These are phyloP conservation scores for Myotis lucifugus DNA, from an alignment of 2,113 vertebrate species.

Conservation along the genomic window DNA sequence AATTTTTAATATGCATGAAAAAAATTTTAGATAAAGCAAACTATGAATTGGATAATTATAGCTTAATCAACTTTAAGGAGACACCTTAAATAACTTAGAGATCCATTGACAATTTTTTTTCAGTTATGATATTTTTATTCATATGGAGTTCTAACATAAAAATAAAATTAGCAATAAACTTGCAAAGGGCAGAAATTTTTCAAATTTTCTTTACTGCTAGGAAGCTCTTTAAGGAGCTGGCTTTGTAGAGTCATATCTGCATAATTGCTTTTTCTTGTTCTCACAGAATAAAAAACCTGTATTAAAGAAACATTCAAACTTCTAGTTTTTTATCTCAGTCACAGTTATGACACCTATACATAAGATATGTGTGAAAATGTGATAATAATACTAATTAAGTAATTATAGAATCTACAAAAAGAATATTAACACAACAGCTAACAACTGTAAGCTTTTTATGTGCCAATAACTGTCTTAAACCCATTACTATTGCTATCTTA, in stretches of 20 bases:
- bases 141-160: not conserved
- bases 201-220: not conserved
- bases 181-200: not conserved
- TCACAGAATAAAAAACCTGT: not conserved
- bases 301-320: not conserved
- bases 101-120: not conserved
- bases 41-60: not conserved
- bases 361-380: not conserved
- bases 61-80: not conserved
- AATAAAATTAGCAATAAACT: not conserved
- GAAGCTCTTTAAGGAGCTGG: not conserved
- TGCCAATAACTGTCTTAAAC: not conserved
- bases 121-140: not conserved
- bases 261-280: not conserved
- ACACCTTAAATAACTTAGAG: not conserved
- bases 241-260: not conserved
- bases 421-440: not conserved
- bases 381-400: slow-evolving; percentile 8
- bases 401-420: not conserved
- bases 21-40: not conserved
- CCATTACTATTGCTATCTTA: not conserved
- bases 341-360: not conserved
- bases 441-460: not conserved
- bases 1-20: not conserved
- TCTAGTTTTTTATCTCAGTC: not conserved